Conservation (phyloP, 2,113 vertebrate species). For the Lepus americanus region DNA sequence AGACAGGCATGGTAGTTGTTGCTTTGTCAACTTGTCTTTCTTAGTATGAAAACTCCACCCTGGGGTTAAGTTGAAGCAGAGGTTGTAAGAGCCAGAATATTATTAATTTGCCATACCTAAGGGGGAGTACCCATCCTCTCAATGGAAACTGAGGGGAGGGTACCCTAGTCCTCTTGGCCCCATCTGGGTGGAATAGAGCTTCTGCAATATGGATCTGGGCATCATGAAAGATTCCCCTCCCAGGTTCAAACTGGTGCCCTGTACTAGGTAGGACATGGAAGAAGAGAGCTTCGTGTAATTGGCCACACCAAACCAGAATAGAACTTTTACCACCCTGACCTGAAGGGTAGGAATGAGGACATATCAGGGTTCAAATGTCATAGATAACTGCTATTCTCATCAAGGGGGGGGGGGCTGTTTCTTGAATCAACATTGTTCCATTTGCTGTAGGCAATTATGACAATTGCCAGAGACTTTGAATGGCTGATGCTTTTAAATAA, state of each 20-base stretch:
- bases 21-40: not conserved
- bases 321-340: not conserved
- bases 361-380: constrained; percentile 36
- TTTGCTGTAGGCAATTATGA: constrained; percentile 34
- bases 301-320: not conserved
- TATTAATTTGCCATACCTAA: not conserved
- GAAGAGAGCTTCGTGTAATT: not conserved
- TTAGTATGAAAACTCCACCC: not conserved
- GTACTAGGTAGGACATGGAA: not conserved
- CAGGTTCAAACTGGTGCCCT: not conserved
- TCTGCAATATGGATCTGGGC: not conserved
- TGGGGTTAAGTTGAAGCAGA: not conserved
- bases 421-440: not conserved
- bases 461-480: not conserved
- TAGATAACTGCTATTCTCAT: not conserved
- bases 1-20: not conserved
- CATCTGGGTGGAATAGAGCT: not conserved
- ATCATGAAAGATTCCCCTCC: not conserved
- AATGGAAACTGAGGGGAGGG: not conserved
- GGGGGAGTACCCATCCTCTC: not conserved
- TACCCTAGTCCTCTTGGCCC: not conserved
- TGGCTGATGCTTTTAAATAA: not conserved
- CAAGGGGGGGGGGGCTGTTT: not conserved
- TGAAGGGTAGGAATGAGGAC: not conserved
- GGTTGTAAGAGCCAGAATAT: not conserved